Base-by-base conservation (phyloP, 1,140 invertebrate species). In the Idris sp. region DNA sequence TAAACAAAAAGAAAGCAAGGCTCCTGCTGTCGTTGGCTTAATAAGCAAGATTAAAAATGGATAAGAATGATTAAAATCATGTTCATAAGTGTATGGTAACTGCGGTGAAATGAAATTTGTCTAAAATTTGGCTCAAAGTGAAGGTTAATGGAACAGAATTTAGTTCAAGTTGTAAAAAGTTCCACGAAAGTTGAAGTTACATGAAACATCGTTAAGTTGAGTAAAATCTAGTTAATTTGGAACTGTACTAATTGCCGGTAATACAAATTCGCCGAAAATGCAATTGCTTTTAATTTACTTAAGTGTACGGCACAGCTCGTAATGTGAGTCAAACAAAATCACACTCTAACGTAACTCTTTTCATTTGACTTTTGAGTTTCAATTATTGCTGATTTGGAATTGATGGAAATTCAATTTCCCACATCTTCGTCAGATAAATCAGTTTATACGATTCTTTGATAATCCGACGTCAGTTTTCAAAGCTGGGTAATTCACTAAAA, bases 261-360 rank as follows among this genome's bases (percentile, higher is more conserved):
- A 73, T 65, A 64, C 59, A 73, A 65, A 73, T 73, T 73, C 59
- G 53, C 53, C 25, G 43, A 65, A 73, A 65, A 65, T 59, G 69
- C 53, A 65, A 73, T 65, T 65, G 59, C 46, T 67, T 74, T 61
- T 61, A 38, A 74, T 74, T 67, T 59, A 67, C 71, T 67, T 61
- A 56, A 56, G 16, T 41, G 40, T 36, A 43, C 53, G 53, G 53
- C 33, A n/a, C 19, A 6, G 49, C 35, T 46, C 15, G 56, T 48
- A 56, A 72, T 46, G 43, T 38, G 68, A 64, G 31, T 35, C 38
- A 59, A 74, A 67, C 44, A 65, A 48, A 73, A 74, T 64, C 68
- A 58, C 56, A 48, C 48, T n/a, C 22, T 13, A 6, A 6, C 19
- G 3, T 22, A 2, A 40, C 33, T 56, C 44, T 59, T 68, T 59